Evolutionary conservation across 2,888 invertebrate species (phyloP).

Genomic region (Tetragonisca angustula): DNA sequence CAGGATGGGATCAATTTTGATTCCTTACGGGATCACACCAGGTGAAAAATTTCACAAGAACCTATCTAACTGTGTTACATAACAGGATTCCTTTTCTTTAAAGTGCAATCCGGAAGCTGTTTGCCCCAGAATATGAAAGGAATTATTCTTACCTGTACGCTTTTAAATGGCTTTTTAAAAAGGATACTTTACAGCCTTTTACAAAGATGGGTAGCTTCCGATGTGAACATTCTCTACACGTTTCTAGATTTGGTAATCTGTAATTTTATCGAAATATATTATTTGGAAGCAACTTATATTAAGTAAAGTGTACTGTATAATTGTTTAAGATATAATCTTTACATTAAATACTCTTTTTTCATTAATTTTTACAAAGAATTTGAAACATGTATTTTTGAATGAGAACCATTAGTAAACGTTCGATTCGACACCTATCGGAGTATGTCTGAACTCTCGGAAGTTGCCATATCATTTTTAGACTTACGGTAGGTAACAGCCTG

Average conservation of each 20-base stretch:
- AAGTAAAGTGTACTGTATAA: too few relatives aligned
- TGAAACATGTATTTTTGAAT: background rate
- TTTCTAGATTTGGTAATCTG: background rate
- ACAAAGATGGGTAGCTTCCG: conserved; percentile 5
- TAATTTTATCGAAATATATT: background rate
- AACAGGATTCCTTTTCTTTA: conserved; percentile 70
- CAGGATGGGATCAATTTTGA: conserved; percentile 20
- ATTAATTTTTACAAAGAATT: background rate
- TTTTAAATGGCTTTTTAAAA: background rate
- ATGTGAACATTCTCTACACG: background rate
- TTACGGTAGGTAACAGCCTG: background rate
- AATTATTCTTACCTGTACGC: conserved; percentile 14
- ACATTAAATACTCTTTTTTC: background rate
- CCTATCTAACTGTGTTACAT: conserved; percentile 72
- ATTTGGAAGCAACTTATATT: background rate
- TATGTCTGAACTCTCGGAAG: background rate
- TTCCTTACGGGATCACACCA: conserved; percentile 67
- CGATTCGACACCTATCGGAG: background rate
- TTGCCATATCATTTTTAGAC: too few relatives aligned
- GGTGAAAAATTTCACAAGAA: conserved; percentile 70
- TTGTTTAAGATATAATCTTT: background rate
- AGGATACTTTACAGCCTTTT: background rate
- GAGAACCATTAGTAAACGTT: background rate
- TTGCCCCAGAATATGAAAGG: conserved; percentile 17
- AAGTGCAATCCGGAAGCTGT: conserved; percentile 44